These are phyloP conservation scores for Zonitis immaculata DNA, from an alignment of 2,888 invertebrate genomes.

Conservation along the genomic window DNA sequence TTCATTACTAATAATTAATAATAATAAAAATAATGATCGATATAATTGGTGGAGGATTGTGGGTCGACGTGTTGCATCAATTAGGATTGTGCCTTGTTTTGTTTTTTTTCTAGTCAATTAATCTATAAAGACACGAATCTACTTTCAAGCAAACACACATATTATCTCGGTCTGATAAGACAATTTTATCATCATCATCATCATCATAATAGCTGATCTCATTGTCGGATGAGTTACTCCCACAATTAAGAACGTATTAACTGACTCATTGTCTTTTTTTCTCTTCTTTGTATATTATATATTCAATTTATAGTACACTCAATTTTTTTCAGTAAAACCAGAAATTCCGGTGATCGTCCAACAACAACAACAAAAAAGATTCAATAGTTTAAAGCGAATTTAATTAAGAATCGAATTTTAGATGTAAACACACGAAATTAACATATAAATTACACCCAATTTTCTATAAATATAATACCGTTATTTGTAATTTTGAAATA, in stretches of 20 bases:
- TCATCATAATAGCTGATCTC: constrained; percentile 19
- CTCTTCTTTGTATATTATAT: no score
- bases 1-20: neutral
- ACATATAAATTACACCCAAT: neutral
- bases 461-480: neutral
- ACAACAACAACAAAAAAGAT: no score
- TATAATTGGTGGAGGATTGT: constrained; percentile 29
- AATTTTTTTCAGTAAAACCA: no score
- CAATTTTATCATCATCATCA: constrained; percentile 5
- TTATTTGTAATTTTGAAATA: neutral
- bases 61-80: constrained; percentile 32
- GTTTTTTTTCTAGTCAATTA: no score
- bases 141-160: constrained; percentile 23
- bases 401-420: no score
- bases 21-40: constrained; percentile 7
- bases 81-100: no score
- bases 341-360: no score
- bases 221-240: constrained; percentile 11
- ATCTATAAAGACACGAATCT: constrained; percentile 31
- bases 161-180: constrained; percentile 34
- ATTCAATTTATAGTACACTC: no score
- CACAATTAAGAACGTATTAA: constrained; percentile 7
- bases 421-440: neutral
- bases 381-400: no score
- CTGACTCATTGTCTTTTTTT: neutral